phyloP scores from a whole-genome alignment of 2,888 invertebrate species.

The Cinara cedri region DNA sequence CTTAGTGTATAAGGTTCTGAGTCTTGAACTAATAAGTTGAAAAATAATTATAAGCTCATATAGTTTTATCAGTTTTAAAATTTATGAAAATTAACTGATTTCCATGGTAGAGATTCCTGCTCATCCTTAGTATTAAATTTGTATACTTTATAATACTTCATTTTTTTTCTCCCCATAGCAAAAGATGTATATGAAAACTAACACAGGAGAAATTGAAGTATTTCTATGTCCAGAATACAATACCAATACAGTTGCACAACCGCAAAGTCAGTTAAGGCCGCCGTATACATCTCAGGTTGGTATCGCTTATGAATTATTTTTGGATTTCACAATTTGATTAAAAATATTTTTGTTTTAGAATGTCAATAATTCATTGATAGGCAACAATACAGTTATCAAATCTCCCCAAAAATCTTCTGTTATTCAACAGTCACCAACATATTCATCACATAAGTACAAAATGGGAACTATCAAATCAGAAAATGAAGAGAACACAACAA shows the following conservation, averaged over 20 bases:
- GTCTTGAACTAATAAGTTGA: no score
- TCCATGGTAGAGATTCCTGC: neutral
- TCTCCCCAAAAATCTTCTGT: conserved; percentile 47
- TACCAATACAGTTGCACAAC: conserved; percentile 26
- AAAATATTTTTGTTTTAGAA: neutral
- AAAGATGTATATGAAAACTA: conserved; percentile 88
- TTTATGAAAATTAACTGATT: no score
- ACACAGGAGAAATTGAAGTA: conserved; percentile 91
- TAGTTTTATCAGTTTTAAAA: no score
- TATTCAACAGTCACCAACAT: conserved; percentile 51
- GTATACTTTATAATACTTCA: neutral
- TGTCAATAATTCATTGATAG: neutral
- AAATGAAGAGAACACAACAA: conserved; percentile 34
- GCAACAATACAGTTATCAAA: conserved; percentile 40
- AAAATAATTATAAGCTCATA: no score
- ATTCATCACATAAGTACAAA: conserved; percentile 41
- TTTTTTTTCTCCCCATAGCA: conserved; percentile 56
- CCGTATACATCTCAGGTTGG: conserved; percentile 46
- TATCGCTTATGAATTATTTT: neutral
- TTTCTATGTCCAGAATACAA: conserved; percentile 83
- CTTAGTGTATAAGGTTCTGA: no score
- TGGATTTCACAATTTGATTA: no score
- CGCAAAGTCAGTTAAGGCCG: conserved; percentile 53
- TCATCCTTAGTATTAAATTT: neutral
- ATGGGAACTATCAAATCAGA: conserved; percentile 9